Evolutionary conservation across 2,888 invertebrate genomes (phyloP), one percentile per base, ranked within the genome.

Genomic region (Scelioninae gen. 1): DNA sequence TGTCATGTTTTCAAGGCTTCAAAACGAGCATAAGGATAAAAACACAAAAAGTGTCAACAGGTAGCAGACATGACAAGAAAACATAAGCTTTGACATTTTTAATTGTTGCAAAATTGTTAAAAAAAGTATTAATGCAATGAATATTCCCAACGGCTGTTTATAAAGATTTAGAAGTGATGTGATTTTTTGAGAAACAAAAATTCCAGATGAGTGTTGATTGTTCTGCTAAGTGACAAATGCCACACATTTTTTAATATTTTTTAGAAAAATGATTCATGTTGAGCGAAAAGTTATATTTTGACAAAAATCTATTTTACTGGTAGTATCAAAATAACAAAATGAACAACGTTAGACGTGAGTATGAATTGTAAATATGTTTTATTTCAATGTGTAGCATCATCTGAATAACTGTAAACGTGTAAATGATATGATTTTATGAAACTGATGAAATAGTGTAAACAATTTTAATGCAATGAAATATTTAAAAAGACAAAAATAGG

Each of bases 341-440:
- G 76, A 76, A 68, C 40, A 66, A 23, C 60, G 60, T 76, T 0
- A 58, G 76, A 68, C 58, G 76, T 76, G 45, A 76, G 76, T 76
- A 47, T 53, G 10, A n/a, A 13, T 23, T 23, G 23, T 62, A 23
- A 8, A 23, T 23, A 34, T 31, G n/a, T 9, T 31, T 32, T 34
- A 58, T 43, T 23, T 23, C 1, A 23, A 23, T 23, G 23, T 23
- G 23, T 23, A 2, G 11, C 9, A 15, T 47, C 1, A 10, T 60
- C 38, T 16, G 6, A 0, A 10, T 68, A 68, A 68, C 55, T 56
- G 69, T 69, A 69, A 45, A 53, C 45, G 23, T 23, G 23, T 23
- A 23, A 23, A 23, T 23, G 23, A 23, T 23, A 23, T 23, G 23
- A 23, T 2, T 23, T 23, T 23, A 23, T 23, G 23, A 23, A 23